Evolutionary conservation across 2,888 invertebrate genomes (phyloP).

Genomic region (Altica lythri): DNA sequence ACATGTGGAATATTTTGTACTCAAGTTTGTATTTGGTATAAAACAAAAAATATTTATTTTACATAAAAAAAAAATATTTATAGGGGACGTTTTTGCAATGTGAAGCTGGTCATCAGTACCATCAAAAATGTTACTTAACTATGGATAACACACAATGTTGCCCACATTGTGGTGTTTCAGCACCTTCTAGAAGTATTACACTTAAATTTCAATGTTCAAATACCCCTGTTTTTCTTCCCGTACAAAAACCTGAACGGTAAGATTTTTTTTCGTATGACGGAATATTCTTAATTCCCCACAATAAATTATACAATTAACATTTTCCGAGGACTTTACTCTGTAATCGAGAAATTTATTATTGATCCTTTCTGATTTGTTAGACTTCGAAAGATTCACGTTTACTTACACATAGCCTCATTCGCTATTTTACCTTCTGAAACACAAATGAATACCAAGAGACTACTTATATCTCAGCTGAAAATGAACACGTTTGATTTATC

Average conservation of each 20-base stretch:
- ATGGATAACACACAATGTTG: slow-evolving; percentile 61
- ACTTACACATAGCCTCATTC: too few species aligned
- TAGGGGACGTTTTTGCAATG: slow-evolving; percentile 86
- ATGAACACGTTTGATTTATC: too few species aligned
- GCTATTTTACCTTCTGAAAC: too few species aligned
- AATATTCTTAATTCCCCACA: slow-evolving; percentile 9
- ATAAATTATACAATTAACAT: too few species aligned
- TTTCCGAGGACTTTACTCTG: too few species aligned
- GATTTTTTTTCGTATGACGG: slow-evolving; percentile 29
- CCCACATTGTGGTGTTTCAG: slow-evolving; percentile 74
- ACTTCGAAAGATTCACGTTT: too few species aligned
- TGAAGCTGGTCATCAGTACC: slow-evolving; percentile 78
- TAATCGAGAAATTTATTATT: too few species aligned
- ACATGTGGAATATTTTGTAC: slow-evolving; percentile 89
- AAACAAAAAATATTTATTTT: neutral
- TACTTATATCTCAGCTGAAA: too few species aligned
- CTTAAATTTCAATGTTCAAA: slow-evolving; percentile 68
- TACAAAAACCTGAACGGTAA: slow-evolving; percentile 58
- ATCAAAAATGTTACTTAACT: slow-evolving; percentile 69
- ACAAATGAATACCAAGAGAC: too few species aligned
- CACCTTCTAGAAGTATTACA: slow-evolving; percentile 63
- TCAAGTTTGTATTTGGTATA: slow-evolving; percentile 63
- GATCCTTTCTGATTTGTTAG: too few species aligned
- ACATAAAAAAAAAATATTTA: slow-evolving; percentile 31
- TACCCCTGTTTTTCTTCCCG: slow-evolving; percentile 67